phyloP scores from a whole-genome alignment of 2,113 vertebrate species.

The Amazona vittata region DNA sequence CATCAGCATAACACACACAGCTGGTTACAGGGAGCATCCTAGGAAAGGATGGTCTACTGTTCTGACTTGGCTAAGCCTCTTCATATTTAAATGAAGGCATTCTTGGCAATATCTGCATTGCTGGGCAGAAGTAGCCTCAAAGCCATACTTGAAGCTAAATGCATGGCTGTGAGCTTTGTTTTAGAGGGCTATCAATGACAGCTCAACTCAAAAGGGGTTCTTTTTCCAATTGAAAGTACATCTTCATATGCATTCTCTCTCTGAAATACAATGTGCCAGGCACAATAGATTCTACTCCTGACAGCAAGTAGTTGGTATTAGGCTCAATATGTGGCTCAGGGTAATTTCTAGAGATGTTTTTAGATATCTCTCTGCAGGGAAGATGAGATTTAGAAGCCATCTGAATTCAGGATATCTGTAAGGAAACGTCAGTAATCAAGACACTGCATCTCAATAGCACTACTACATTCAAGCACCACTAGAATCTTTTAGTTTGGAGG shows the following conservation, averaged over 20 bases:
- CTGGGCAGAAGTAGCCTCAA: neutral
- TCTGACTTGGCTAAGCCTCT: neutral
- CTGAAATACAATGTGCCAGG: neutral
- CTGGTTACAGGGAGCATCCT: neutral
- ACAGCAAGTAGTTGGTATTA: neutral
- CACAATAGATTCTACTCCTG: neutral
- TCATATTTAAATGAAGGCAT: conserved; percentile 23
- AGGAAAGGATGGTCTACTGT: neutral
- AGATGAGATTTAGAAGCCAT: neutral
- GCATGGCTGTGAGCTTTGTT: neutral
- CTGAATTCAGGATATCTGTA: neutral
- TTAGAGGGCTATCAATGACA: neutral
- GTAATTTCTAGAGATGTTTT: neutral
- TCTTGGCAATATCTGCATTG: neutral
- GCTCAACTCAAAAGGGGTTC: neutral
- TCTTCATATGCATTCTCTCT: neutral
- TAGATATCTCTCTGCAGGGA: neutral
- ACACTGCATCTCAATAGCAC: neutral
- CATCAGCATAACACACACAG: neutral
- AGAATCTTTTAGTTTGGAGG: neutral
- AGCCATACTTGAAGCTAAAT: neutral
- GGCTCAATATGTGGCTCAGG: neutral
- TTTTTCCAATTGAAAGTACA: neutral
- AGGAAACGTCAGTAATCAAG: neutral
- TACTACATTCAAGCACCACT: neutral